Evolutionary conservation across 2,888 invertebrate genomes (phyloP), one percentile per base, ranked within the genome.

Genomic region (Chironomus tentans): DNA sequence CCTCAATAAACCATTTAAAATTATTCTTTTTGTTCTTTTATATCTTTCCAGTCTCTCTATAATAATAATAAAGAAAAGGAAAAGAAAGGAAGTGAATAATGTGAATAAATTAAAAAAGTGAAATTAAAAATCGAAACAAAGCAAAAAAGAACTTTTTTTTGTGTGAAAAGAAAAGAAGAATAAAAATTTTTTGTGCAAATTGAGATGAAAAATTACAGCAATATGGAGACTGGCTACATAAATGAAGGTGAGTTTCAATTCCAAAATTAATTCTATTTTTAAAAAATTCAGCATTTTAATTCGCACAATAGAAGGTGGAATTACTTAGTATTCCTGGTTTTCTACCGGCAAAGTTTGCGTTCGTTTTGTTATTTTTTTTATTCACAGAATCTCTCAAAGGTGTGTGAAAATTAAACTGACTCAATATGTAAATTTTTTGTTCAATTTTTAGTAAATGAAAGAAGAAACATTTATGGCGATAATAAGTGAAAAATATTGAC

Each of bases 151-250:
- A 56, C n/a, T 18, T 56, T n/a, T n/a, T 56, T 56, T 18, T 18
- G 56, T 18, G 48, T 2, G 18, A 56, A 15, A 56, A 5, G 7
- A 1, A 56, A 56, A 5, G 5, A 15, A 6, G 18, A 15, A 3
- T n/a, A 5, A 56, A 56, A 56, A 56, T 56, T 12, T 18, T 56
- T 7, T 18, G 56, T 18, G 50, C 13, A 50, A 50, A 50, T n/a
- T n/a, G 18, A 56, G 21, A 76, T 76, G 76, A 76, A 76, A 69
- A 13, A 68, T 18, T 56, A 69, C 22, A 69, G 38, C 76, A 76
- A 76, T 24, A 76, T 76, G 76, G 76, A 76, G 56, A 56, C 76
- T 13, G 76, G 76, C 28, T 76, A 76, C 56, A 76, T 76, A n/a
- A 76, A 76, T 15, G 76, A 76, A 76, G 76, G 76, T 76, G 69